These are phyloP conservation scores for Acyrthosiphon pisum DNA, from an alignment of 1,140 invertebrate species.

Conservation along the genomic window DNA sequence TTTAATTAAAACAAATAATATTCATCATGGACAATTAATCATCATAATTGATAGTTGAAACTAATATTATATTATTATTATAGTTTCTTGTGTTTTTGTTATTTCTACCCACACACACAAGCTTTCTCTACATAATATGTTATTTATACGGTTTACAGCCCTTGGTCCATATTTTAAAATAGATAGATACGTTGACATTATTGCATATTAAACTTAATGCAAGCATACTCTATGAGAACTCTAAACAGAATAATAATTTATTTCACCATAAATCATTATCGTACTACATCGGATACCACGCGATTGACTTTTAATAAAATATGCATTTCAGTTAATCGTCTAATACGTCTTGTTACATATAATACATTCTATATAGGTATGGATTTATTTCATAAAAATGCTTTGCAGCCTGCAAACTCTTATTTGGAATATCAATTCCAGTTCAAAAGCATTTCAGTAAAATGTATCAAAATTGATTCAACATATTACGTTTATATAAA, in stretches of 20 bases:
- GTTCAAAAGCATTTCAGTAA: background rate
- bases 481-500: background rate
- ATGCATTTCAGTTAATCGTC: slow-evolving; percentile 11
- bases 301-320: slow-evolving; percentile 3
- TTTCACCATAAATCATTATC: background rate
- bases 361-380: background rate
- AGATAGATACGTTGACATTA: background rate
- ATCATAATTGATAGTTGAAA: background rate
- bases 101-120: background rate
- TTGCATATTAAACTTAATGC: background rate
- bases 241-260: background rate
- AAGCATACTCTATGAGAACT: background rate
- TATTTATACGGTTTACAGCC: background rate
- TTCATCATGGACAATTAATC: background rate
- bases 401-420: background rate
- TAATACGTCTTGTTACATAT: background rate
- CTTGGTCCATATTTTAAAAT: background rate
- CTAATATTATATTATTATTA: background rate
- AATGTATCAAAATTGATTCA: background rate
- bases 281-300: background rate
- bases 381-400: background rate
- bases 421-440: background rate
- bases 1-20: background rate
- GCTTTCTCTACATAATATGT: background rate
- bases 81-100: background rate